Base-by-base conservation (phyloP, 2,888 invertebrate species). In the Ganaspis brasiliensis region DNA sequence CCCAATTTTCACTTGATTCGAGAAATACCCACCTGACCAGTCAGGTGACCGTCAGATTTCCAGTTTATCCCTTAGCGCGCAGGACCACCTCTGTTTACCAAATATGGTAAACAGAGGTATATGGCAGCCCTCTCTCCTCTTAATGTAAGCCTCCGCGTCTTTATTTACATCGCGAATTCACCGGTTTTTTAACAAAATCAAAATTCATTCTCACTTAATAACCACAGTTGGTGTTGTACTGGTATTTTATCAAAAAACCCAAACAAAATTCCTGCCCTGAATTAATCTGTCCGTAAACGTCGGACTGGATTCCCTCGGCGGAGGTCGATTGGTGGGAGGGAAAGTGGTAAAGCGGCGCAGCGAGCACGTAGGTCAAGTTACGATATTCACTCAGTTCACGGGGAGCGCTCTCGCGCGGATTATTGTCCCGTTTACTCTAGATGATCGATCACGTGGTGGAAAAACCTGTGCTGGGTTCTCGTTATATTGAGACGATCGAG, bases 61-160 rank as follows among this genome's bases (percentile, higher is more conserved):
- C 37, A 71, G 56, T 52, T 52, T 52, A 52, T 79, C 79, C 80
- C 80, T 84, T 85, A 78, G 85, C 87, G 88, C 88, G 85, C 87
- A 91, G 95, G 95, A 95, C 95, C 95, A 95, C 95, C 94, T 94
- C 94, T 93, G 94, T 94, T 95, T 94, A 93, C 95, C 95, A 94
- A 95, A 94, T 95, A 95, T 94, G 95, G 94, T 93, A 94, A 94
- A 94, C 94, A 96, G 52, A 52, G 52, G 49, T 49, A 63, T 95
- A 96, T 95, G 96, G 96, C 94, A 93, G 90, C 93, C 94, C 95
- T 93, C 94, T 94, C 94, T 93, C 92, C 92, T 92, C 92, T 87
- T 35, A 73, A 78, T 85, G 85, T 87, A 86, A 82, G 80, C 86
- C 85, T 85, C 61, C 55, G 79, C 72, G 78, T 76, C 77, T 82